A percentile compares a stretch with the other conserved stretches of the same genome.
Conservation (phyloP, 1,140 invertebrate species). For the Dreissena polymorpha region DNA sequence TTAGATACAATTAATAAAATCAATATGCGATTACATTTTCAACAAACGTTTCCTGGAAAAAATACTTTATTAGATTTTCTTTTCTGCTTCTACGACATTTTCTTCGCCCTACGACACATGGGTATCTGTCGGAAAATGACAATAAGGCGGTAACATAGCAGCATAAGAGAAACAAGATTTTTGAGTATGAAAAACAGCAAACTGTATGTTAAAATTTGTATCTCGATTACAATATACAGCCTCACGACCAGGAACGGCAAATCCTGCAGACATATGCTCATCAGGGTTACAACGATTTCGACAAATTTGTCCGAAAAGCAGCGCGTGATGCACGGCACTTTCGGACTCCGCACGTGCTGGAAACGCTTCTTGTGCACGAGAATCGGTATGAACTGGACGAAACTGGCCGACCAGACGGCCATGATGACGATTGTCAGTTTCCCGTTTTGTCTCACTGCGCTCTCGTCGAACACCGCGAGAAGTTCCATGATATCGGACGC, state of each 20-base stretch:
- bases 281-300: slow-evolving; percentile 41
- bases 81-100: slow-evolving; percentile 10
- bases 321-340: background rate
- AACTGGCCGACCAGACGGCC: slow-evolving; percentile 85
- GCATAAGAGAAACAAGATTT: slow-evolving; percentile 89
- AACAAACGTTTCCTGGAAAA: too few relatives aligned
- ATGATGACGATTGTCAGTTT: slow-evolving; percentile 59
- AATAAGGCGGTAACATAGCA: slow-evolving; percentile 77
- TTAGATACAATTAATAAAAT: too few relatives aligned
- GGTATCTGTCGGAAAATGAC: slow-evolving; percentile 43
- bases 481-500: slow-evolving; percentile 97
- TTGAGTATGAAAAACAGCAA: slow-evolving; percentile 94
- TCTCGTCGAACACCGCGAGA: slow-evolving; percentile 90
- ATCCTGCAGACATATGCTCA: slow-evolving; percentile 80
- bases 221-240: slow-evolving; percentile 89
- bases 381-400: slow-evolving; percentile 84
- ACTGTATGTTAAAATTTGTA: slow-evolving; percentile 92
- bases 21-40: too few relatives aligned
- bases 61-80: background rate
- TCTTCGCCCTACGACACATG: too few relatives aligned
- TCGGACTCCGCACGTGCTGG: slow-evolving; percentile 6
- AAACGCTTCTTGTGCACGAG: slow-evolving; percentile 40
- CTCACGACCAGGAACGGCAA: slow-evolving; percentile 92
- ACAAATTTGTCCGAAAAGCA: slow-evolving; percentile 35
- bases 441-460: slow-evolving; percentile 56